A percentile compares a stretch with the other conserved stretches of the same genome.
These are phyloP conservation scores for Gnathonemus echidnorhynchus DNA, from an alignment of 2,113 vertebrate genomes.

Conservation along the genomic window DNA sequence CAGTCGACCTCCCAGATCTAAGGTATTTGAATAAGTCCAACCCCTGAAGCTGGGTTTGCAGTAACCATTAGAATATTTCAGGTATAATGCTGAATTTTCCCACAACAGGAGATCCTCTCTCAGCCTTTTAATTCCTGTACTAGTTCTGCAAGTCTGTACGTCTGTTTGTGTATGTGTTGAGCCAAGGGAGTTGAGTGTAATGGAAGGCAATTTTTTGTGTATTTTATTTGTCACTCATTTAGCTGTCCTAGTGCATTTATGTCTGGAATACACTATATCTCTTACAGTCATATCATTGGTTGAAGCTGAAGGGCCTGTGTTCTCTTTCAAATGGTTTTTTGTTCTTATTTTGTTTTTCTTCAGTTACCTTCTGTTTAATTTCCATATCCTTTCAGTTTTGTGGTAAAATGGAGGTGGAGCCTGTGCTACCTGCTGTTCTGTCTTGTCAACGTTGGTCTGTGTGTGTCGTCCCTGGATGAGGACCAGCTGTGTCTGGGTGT, in stretches of 20 bases:
- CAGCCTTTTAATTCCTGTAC: not conserved
- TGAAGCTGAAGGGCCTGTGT: not conserved
- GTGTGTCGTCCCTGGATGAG: not conserved
- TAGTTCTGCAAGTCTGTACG: not conserved
- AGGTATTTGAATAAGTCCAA: not conserved
- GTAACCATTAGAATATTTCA: not conserved
- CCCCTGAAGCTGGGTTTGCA: not conserved
- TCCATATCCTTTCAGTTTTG: slow-evolving; percentile 57
- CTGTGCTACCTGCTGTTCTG: slow-evolving; percentile 36
- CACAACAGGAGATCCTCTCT: not conserved
- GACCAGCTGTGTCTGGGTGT: not conserved
- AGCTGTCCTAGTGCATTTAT: not conserved
- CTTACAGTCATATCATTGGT: not conserved
- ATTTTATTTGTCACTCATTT: not conserved
- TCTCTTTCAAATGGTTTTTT: not conserved
- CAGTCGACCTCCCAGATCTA: not conserved
- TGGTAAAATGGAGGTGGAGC: slow-evolving; percentile 34
- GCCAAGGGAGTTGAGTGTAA: not conserved
- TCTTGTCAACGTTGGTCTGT: not conserved
- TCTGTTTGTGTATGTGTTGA: not conserved
- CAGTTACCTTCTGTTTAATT: slow-evolving; percentile 55
- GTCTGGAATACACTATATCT: not conserved
- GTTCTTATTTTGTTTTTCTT: slow-evolving; percentile 33
- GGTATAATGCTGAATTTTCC: not conserved
- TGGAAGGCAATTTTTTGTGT: not conserved